These are phyloP conservation scores for Drosophila leontia DNA, from an alignment of 1,140 invertebrate genomes.

Conservation along the genomic window DNA sequence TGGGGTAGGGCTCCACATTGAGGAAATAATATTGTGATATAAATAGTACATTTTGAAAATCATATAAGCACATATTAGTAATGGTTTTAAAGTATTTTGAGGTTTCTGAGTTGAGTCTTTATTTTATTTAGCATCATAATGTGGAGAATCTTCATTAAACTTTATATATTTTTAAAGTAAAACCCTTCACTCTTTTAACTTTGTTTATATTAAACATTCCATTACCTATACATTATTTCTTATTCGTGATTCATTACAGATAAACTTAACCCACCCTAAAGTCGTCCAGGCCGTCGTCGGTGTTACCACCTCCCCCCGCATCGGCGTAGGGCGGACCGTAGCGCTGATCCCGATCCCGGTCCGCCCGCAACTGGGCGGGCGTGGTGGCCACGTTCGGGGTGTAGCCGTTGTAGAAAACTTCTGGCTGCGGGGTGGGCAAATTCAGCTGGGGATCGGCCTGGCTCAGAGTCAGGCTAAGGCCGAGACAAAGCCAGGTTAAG, in stretches of 20 bases:
- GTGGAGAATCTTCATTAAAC: no score
- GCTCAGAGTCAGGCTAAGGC: slow-evolving; percentile 17
- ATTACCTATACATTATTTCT: neutral
- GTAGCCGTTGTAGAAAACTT: slow-evolving; percentile 76
- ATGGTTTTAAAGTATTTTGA: no score
- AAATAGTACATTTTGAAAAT: neutral
- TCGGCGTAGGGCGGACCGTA: slow-evolving; percentile 81
- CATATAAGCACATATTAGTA: neutral
- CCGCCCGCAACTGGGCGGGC: slow-evolving; percentile 65
- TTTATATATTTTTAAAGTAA: no score
- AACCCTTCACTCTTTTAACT: no score
- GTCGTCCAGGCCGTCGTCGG: slow-evolving; percentile 74
- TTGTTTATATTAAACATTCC: neutral
- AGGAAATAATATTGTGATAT: neutral
- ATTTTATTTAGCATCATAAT: no score
- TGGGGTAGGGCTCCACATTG: neutral
- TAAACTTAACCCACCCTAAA: slow-evolving; percentile 71
- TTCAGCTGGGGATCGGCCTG: slow-evolving; percentile 85
- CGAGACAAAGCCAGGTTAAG: slow-evolving; percentile 31
- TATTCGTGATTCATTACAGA: neutral
- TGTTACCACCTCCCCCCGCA: slow-evolving; percentile 35
- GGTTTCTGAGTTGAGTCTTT: no score
- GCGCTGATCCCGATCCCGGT: slow-evolving; percentile 75
- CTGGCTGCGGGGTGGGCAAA: slow-evolving; percentile 85
- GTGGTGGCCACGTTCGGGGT: slow-evolving; percentile 73